A percentile compares a stretch with the other conserved stretches of the same genome.
Evolutionary conservation across 2,797 vertebrate species (phyloP).

Genomic region (Pterois miles): DNA sequence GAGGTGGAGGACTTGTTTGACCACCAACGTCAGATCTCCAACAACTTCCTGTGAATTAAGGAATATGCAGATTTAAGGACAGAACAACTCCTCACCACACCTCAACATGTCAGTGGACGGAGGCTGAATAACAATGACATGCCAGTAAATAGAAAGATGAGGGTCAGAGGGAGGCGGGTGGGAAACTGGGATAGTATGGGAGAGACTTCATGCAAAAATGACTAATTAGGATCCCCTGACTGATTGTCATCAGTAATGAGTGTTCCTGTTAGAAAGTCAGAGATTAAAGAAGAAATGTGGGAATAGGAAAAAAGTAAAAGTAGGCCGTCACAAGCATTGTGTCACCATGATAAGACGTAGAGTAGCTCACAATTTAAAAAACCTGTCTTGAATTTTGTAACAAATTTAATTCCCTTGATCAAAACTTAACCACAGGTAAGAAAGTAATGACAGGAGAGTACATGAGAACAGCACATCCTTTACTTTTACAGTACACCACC

Average conservation of each 20-base stretch:
- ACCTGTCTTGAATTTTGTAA: conserved; percentile 28
- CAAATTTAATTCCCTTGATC: conserved; percentile 45
- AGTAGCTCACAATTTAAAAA: conserved; percentile 57
- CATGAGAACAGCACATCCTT: conserved; percentile 35
- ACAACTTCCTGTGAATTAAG: conserved; percentile 88
- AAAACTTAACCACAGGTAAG: conserved; percentile 47
- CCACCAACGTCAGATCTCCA: conserved; percentile 89
- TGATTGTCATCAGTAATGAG: conserved; percentile 28
- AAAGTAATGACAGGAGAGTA: conserved; percentile 59
- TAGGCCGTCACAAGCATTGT: conserved; percentile 28
- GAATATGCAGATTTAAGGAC: conserved; percentile 47
- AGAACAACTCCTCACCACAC: conserved; percentile 61
- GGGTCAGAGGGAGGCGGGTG: conserved; percentile 8
- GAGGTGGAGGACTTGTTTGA: conserved; percentile 89
- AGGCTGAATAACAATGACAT: conserved; percentile 56
- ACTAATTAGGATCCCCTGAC: conserved; percentile 42
- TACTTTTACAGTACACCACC: conserved; percentile 14
- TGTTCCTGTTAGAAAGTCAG: conserved; percentile 41
- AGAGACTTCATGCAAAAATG: conserved; percentile 28
- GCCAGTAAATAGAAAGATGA: conserved; percentile 43
- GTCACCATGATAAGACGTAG: conserved; percentile 51
- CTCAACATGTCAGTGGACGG: conserved; percentile 52
- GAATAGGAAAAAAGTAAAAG: conserved; percentile 18
- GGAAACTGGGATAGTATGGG: conserved; percentile 12
- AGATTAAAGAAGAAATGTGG: conserved; percentile 28